Base-by-base conservation (phyloP, 2,888 invertebrate genomes). In the Coronaproctus castanopsis region DNA sequence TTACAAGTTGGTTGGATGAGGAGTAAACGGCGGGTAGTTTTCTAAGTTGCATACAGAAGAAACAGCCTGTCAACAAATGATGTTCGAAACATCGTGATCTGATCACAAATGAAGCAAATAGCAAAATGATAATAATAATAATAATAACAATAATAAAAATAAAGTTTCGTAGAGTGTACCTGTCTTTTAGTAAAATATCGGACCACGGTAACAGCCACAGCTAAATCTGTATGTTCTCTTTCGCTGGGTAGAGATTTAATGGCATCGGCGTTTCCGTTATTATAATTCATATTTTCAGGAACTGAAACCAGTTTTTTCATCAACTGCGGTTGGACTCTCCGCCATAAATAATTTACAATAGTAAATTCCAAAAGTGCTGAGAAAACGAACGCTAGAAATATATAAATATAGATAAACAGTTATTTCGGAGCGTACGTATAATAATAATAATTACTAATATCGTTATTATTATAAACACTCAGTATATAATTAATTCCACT, bases 351-450 rank as follows among this genome's bases (percentile, higher is more conserved):
- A 65, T 75, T 75, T 54, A 74, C 74, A 54, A 73, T 69, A 5
- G 74, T 74, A 66, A 75, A 75, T 64, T 75, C 75, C 56, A 75
- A 67, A 10, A 75, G 68, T 5, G 75, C 74, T 60, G 72, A 69
- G 65, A 75, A 75, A 14, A 75, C 73, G 65, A 75, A 75, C 18
- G 73, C 73, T 69, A 68, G 64, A 65, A 67, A 66, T 55, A 65
- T 8, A 52, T 24, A 52, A 21, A 8, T 52, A 21, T 18, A 56
- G 23, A 57, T 50, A n/a, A n/a, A n/a, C n/a, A n/a, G n/a, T n/a
- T n/a, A n/a, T n/a, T n/a, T 36, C 36, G 36, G 36, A 36, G 36
- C 5, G 14, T 14, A 14, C 36, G 36, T 14, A 36, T 14, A 36
- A 8, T 36, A 36, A 36, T 8, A 36, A 36, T 36, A n/a, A n/a